A percentile compares a stretch with the other conserved stretches of the same genome.
phyloP scores from a whole-genome alignment of 2,888 invertebrate genomes.

The Aethes cnicana region DNA sequence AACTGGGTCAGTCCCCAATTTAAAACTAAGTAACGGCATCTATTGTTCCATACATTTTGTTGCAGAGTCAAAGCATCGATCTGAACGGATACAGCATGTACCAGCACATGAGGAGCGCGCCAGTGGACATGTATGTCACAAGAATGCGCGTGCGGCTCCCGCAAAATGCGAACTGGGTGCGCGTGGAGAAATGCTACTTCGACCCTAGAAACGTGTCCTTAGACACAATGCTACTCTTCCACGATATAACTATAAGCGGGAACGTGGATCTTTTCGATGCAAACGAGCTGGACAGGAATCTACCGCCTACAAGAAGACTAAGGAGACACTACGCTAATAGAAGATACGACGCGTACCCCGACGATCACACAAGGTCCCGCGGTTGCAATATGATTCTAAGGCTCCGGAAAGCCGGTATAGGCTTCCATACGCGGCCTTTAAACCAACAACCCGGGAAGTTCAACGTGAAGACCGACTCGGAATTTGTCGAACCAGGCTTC shows the following conservation, averaged over 20 bases:
- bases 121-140: slow-evolving; percentile 87
- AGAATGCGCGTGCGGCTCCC: slow-evolving; percentile 87
- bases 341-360: slow-evolving; percentile 51
- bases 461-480: slow-evolving; percentile 90
- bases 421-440: slow-evolving; percentile 88
- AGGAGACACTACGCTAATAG: slow-evolving; percentile 66
- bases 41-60: slow-evolving; percentile 36
- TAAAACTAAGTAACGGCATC: background rate
- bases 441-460: slow-evolving; percentile 86
- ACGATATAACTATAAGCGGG: slow-evolving; percentile 90
- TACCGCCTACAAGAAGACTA: slow-evolving; percentile 54
- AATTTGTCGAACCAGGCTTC: slow-evolving; percentile 92
- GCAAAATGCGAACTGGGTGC: slow-evolving; percentile 85
- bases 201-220: slow-evolving; percentile 88
- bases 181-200: slow-evolving; percentile 89
- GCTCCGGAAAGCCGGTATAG: slow-evolving; percentile 89
- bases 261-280: slow-evolving; percentile 84
- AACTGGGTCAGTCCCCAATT: slow-evolving; percentile 3
- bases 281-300: slow-evolving; percentile 63
- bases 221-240: slow-evolving; percentile 89
- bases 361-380: slow-evolving; percentile 57
- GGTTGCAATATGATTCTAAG: slow-evolving; percentile 90
- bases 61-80: slow-evolving; percentile 79
- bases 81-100: slow-evolving; percentile 85
- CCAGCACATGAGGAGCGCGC: slow-evolving; percentile 83